Evolutionary conservation across 2,113 vertebrate genomes (phyloP), one percentile per base, ranked within the genome.

Genomic region (Hippocampus comes): DNA sequence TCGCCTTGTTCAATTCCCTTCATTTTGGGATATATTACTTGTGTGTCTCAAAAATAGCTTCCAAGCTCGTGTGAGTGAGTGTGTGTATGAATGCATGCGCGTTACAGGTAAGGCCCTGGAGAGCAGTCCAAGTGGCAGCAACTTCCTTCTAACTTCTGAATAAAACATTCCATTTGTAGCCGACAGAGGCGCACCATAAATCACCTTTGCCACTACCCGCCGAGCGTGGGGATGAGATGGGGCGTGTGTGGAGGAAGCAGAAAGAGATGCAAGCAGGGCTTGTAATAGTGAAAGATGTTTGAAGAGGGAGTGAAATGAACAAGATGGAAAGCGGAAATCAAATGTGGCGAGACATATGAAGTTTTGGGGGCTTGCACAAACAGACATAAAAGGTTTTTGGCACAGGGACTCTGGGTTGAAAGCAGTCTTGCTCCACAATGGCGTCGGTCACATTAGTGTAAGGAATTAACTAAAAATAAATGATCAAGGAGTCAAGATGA

Each of bases 101-200:
- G 78, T 75, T 74, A 75, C 80, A 61, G 34, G 68, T 53, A 76
- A 73, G 66, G 25, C 77, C 78, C 49, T 27, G 61, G 70, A 82
- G 81, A 84, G 67, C 17, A 10, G 67, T 7, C 68, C 48, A 73
- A 65, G 71, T 76, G 70, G 69, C 68, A 78, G 65, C 10, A 23
- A 82, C 83, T 86, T 83, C 82, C 75, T 87, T 59, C 73, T 79
- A 83, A 66, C 49, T 73, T 77, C 83, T 88, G 85, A 90, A 88
- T 88, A 88, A 90, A 90, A 89, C 85, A 86, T 84, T 71, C 80
- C 82, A 87, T 88, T 86, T 88, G 83, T 71, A 82, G 77, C 70
- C 74, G 73, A 86, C 75, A 75, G 67, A 72, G 72, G 72, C 73
- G 71, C 75, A 42, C 64, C 75, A 87, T 87, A 86, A 86, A 87